These are phyloP conservation scores for Actinostola sp. DNA, from an alignment of 92 coral and sea anemone species.

Conservation along the genomic window DNA sequence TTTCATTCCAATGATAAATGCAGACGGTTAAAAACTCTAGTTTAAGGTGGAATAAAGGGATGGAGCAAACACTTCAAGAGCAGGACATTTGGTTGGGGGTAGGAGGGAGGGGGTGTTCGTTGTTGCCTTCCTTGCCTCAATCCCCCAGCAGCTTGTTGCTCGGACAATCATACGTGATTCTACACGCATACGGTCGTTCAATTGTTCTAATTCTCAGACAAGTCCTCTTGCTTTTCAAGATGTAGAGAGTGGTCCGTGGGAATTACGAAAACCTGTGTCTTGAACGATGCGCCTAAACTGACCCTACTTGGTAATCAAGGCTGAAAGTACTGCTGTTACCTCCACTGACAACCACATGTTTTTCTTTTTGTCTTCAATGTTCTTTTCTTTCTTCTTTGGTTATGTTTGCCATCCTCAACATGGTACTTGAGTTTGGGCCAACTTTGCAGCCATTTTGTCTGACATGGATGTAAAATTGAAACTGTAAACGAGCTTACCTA, in stretches of 20 bases:
- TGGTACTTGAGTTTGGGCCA: background rate
- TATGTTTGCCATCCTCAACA: background rate
- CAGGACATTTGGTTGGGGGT: background rate
- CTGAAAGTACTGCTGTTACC: background rate
- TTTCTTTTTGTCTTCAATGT: background rate
- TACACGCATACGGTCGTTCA: constrained; percentile 13
- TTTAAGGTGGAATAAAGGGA: constrained; percentile 1
- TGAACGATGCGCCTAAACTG: constrained; percentile 24
- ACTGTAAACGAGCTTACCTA: too few species aligned
- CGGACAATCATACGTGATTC: constrained; percentile 31
- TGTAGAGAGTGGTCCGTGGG: constrained; percentile 63
- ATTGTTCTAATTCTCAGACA: constrained; percentile 31
- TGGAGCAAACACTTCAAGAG: background rate
- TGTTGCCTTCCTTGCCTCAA: background rate
- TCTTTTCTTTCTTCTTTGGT: background rate
- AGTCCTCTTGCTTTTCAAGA: constrained; percentile 28
- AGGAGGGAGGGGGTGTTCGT: constrained; percentile 1
- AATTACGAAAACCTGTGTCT: constrained; percentile 61
- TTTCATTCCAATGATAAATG: constrained; percentile 23
- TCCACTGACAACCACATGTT: background rate
- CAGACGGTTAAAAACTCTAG: constrained; percentile 2
- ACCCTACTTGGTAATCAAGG: constrained; percentile 13
- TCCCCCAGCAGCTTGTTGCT: background rate
- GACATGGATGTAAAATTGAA: too few species aligned
- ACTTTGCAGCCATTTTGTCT: background rate